Evolutionary conservation across 2,888 invertebrate species (phyloP), one percentile per base, ranked within the genome.

Genomic region (Fabriciana adippe): DNA sequence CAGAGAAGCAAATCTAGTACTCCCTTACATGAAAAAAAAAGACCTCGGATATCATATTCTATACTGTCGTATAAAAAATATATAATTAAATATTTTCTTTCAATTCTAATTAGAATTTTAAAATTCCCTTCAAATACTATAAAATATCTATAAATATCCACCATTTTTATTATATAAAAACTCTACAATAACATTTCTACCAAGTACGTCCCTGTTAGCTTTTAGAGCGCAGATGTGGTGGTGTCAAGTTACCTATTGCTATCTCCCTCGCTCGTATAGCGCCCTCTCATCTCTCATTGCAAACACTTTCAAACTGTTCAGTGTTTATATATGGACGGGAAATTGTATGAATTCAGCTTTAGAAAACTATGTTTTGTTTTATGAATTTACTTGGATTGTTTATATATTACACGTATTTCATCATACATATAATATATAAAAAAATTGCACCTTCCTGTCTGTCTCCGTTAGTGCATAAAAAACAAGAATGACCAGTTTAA

Each of bases 191-290:
- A 41, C 16, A 60, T 57, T 41, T 41, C 55, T 45, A 18, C 62
- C n/a, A 47, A 72, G 63, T 72, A 64, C 85, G 77, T 75, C 83
- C 81, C 87, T 87, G 87, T 77, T 73, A 79, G 84, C 88, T 87
- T 90, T 89, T 86, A 88, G 81, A 75, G 80, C 85, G 87, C 90
- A 90, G 90, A 90, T 91, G 90, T 87, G 83, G 77, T 75, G 85
- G 87, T 90, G 78, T 91, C 89, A 57, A 75, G 83, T 91, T 90
- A 85, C 90, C 71, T 78, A 67, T 51, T 47, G 64, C 77, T 69
- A 75, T 87, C 82, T 69, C 81, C 63, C 70, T 86, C 79, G 18
- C 74, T 63, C 81, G 50, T 72, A 69, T 79, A 74, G 70, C 72
- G 53, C 31, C 66, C 68, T 84, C 85, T 72, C 80, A 21, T 41